These are phyloP conservation scores for Chelonus formosanus DNA, from an alignment of 2,888 invertebrate genomes.

Conservation along the genomic window DNA sequence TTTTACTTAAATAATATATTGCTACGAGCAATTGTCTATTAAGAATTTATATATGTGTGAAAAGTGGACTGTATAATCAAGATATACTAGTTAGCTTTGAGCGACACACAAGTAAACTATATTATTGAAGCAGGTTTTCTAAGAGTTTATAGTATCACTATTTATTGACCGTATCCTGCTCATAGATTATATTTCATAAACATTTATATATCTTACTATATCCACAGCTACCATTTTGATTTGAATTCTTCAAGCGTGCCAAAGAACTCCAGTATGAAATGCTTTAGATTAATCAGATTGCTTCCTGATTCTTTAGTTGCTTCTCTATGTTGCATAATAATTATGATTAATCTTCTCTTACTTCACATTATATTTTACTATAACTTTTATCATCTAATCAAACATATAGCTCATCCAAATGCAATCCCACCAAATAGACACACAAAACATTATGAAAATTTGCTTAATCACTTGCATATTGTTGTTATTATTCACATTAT, in stretches of 20 bases:
- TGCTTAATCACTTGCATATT: background rate
- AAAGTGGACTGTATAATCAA: conserved; percentile 4
- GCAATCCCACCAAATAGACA: background rate
- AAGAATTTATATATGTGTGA: background rate
- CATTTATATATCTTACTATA: background rate
- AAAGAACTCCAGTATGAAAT: background rate
- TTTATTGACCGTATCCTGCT: conserved; percentile 17
- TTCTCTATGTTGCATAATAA: conserved; percentile 6
- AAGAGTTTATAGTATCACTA: conserved; percentile 17
- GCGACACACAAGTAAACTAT: background rate
- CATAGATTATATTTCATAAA: conserved; percentile 9
- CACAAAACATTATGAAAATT: background rate
- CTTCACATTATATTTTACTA: background rate
- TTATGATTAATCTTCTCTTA: conserved; percentile 15
- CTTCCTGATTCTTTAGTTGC: conserved; percentile 17
- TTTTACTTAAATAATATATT: conserved; percentile 9
- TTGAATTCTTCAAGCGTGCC: background rate
- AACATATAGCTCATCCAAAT: background rate
- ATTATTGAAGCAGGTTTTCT: conserved; percentile 19
- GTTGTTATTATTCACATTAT: background rate
- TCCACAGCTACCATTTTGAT: background rate
- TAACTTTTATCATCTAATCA: background rate
- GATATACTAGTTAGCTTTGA: background rate
- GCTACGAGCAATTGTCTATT: conserved; percentile 8
- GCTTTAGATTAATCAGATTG: conserved; percentile 7